Percentiles rank a stretch among this genome's conserved stretches.
phyloP scores from a whole-genome alignment of 2,113 vertebrate species.

The Accipiter virgatus region DNA sequence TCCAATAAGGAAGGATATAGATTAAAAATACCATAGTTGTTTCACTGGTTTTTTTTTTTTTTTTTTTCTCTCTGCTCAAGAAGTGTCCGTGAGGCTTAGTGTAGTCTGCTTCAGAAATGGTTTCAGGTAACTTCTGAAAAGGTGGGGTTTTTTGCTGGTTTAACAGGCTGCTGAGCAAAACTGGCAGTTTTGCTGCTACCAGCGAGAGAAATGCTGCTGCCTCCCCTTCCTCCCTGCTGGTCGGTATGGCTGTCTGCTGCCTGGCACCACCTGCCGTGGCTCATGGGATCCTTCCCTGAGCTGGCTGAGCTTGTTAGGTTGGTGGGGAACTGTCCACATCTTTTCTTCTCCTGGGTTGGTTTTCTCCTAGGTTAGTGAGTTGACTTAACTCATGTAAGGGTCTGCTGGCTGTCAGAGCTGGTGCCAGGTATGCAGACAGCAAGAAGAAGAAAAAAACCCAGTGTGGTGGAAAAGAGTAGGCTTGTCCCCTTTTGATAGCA shows the following conservation, averaged over 20 bases:
- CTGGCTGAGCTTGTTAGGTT: not conserved
- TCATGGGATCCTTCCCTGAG: not conserved
- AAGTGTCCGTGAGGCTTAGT: not conserved
- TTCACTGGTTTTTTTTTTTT: not conserved
- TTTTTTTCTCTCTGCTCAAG: not conserved
- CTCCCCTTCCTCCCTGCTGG: not conserved
- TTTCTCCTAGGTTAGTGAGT: not conserved
- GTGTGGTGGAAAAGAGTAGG: not conserved
- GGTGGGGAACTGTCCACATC: not conserved
- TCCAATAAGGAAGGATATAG: not conserved
- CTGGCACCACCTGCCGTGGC: not conserved
- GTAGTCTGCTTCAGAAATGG: not conserved
- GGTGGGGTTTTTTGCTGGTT: not conserved
- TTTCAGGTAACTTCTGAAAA: not conserved
- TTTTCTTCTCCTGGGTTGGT: not conserved
- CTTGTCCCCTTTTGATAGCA: not conserved
- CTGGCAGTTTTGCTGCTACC: not conserved
- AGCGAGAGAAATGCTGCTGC: not conserved
- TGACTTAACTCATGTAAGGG: not conserved
- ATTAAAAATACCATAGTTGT: not conserved
- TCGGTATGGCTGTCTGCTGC: not conserved
- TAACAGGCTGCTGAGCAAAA: not conserved
- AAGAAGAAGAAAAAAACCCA: not conserved
- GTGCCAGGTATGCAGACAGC: not conserved
- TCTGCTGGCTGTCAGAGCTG: not conserved